Percentiles rank a stretch among this genome's conserved stretches.
Evolutionary conservation across 1,140 invertebrate species (phyloP).

Genomic region (Grapholita molesta): DNA sequence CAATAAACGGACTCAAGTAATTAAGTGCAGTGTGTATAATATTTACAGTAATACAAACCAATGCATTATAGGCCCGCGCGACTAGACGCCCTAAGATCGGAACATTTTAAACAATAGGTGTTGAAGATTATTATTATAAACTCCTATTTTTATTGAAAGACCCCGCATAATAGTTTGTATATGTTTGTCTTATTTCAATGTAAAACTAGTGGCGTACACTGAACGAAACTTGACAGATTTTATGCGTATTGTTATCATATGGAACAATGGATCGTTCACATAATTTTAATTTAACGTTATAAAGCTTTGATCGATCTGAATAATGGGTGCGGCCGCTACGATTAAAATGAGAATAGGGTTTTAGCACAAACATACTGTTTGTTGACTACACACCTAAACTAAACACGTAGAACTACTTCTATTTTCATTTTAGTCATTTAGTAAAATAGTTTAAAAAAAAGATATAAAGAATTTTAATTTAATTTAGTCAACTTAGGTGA

Average conservation of each 20-base stretch:
- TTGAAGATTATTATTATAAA: neutral
- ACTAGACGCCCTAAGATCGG: constrained; percentile 29
- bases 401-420: constrained; percentile 49
- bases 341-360: constrained; percentile 75
- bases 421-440: constrained; percentile 71
- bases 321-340: constrained; percentile 19
- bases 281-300: too few relatives aligned
- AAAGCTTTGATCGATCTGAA: neutral
- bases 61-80: neutral
- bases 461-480: constrained; percentile 2
- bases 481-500: constrained; percentile 12
- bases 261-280: too few relatives aligned
- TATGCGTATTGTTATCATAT: too few relatives aligned
- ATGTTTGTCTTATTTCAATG: neutral
- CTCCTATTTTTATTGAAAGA: neutral
- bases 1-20: constrained; percentile 20
- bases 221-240: too few relatives aligned
- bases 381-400: constrained; percentile 16
- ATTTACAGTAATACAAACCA: constrained; percentile 15
- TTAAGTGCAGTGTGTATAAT: constrained; percentile 30
- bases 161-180: neutral
- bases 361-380: constrained; percentile 32
- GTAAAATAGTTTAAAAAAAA: constrained; percentile 12
- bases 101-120: neutral
- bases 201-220: neutral